A percentile compares a stretch with the other conserved stretches of the same genome.
Evolutionary conservation across 2,797 vertebrate species (phyloP).

Genomic region (Ataeniobius toweri): DNA sequence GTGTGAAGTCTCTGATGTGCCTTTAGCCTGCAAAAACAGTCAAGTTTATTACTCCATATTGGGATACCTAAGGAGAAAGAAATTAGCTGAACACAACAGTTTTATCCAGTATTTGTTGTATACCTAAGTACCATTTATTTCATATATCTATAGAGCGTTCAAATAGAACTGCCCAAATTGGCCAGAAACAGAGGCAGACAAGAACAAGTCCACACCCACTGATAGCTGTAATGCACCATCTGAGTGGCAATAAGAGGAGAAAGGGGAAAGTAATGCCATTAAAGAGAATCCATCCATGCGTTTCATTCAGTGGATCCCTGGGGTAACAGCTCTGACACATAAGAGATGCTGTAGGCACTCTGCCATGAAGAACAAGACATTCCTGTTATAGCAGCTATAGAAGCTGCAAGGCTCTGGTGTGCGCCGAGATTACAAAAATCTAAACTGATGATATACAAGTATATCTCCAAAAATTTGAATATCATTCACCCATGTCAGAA

Average conservation of each 20-base stretch:
- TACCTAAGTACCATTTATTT: not conserved
- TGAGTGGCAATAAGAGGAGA: not conserved
- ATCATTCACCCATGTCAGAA: not conserved
- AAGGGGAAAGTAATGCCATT: conserved; percentile 11
- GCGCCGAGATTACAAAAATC: conserved; percentile 16
- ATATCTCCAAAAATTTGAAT: not conserved
- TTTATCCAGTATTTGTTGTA: conserved; percentile 1
- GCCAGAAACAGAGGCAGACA: not conserved
- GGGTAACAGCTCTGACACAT: conserved; percentile 43
- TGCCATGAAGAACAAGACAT: conserved; percentile 18
- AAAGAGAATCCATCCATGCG: conserved; percentile 26
- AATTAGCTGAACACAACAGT: conserved; percentile 3
- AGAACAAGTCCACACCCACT: not conserved
- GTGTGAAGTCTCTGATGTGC: conserved; percentile 99
- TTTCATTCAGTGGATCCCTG: conserved; percentile 13
- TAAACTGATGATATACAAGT: conserved; percentile 4
- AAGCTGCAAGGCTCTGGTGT: conserved; percentile 6
- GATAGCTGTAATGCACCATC: not conserved
- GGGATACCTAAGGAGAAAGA: conserved; percentile 8
- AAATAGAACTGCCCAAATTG: not conserved
- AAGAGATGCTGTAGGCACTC: conserved; percentile 25
- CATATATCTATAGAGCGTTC: not conserved
- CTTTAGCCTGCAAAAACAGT: conserved; percentile 86
- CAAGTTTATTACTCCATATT: conserved; percentile 33
- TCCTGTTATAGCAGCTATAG: conserved; percentile 38